A percentile compares a stretch with the other conserved stretches of the same genome.
These are phyloP conservation scores for Agriopis aurantiaria DNA, from an alignment of 2,888 invertebrate genomes.

Conservation along the genomic window DNA sequence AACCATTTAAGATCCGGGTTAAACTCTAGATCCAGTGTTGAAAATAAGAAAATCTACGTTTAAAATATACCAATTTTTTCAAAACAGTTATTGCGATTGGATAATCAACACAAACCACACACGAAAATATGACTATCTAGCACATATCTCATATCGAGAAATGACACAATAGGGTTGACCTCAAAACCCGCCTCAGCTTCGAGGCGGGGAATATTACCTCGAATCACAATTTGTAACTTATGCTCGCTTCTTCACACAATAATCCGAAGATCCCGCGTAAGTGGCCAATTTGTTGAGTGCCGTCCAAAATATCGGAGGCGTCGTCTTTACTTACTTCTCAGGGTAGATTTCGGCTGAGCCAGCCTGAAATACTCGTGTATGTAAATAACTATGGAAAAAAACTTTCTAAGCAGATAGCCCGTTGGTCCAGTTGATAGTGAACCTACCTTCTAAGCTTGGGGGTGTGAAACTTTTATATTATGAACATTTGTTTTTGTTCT, in stretches of 20 bases:
- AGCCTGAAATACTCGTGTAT: background rate
- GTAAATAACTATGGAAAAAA: too few species aligned
- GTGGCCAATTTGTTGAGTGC: slow-evolving; percentile 73
- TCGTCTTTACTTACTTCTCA: slow-evolving; percentile 38
- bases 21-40: too few species aligned
- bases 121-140: slow-evolving; percentile 24
- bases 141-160: slow-evolving; percentile 34
- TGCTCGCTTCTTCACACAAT: slow-evolving; percentile 57
- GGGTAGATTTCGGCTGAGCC: slow-evolving; percentile 14
- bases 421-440: too few species aligned
- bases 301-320: slow-evolving; percentile 60
- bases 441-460: too few species aligned
- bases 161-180: slow-evolving; percentile 31
- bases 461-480: too few species aligned
- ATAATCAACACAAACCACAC: slow-evolving; percentile 12
- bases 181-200: slow-evolving; percentile 24
- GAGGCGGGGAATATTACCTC: slow-evolving; percentile 37
- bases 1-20: too few species aligned
- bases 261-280: slow-evolving; percentile 64
- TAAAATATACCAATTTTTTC: background rate
- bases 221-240: slow-evolving; percentile 50
- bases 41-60: background rate
- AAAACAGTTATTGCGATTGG: slow-evolving; percentile 10
- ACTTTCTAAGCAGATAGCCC: too few species aligned
- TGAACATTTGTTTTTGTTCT: too few species aligned